These are phyloP conservation scores for Lypha dubia DNA, from an alignment of 2,888 invertebrate genomes.

Conservation along the genomic window DNA sequence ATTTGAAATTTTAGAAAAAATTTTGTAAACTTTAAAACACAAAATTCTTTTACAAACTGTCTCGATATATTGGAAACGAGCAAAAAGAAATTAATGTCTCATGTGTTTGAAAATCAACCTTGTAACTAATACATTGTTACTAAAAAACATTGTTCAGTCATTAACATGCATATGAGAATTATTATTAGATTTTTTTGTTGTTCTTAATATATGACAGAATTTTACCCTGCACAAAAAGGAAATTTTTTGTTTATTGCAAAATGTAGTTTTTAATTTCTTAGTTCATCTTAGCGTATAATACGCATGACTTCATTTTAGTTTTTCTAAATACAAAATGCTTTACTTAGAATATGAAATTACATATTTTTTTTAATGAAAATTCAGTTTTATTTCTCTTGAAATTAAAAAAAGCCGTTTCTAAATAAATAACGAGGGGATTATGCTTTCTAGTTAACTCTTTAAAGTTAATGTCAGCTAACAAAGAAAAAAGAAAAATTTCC, in stretches of 20 bases:
- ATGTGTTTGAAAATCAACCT: background rate
- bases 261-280: constrained; percentile 29
- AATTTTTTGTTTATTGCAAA: background rate
- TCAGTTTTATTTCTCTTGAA: background rate
- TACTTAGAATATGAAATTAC: background rate
- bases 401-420: background rate
- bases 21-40: background rate
- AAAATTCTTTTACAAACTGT: background rate
- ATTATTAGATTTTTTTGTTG: background rate
- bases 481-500: background rate
- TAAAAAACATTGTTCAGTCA: background rate
- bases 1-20: too few species aligned
- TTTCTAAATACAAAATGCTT: background rate
- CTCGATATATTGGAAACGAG: background rate
- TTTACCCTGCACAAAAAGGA: background rate
- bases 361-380: too few species aligned
- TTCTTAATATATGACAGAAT: background rate
- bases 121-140: background rate
- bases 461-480: background rate
- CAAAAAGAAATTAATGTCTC: background rate
- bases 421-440: background rate
- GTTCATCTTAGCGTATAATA: constrained; percentile 42
- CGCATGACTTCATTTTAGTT: constrained; percentile 41
- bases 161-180: background rate
- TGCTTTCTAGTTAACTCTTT: background rate